Percentiles rank a stretch among this genome's conserved stretches.
Evolutionary conservation across 2,113 vertebrate genomes (phyloP).

Genomic region (Urocynchramus pylzowi): DNA sequence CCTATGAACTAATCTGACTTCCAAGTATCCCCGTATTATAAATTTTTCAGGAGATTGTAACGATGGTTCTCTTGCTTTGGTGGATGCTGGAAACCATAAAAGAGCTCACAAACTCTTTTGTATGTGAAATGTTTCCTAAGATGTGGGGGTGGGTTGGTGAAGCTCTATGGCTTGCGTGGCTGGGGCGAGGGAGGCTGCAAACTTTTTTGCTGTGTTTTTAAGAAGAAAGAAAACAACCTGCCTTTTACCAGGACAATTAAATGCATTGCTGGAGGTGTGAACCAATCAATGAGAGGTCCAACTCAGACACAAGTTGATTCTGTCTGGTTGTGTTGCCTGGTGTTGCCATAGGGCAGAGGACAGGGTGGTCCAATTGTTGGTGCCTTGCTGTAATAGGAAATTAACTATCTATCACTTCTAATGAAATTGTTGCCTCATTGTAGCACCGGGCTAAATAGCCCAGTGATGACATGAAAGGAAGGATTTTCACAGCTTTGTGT

Average conservation of each 20-base stretch:
- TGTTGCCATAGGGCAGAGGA: not conserved
- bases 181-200: not conserved
- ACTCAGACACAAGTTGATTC: not conserved
- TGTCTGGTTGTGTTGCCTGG: not conserved
- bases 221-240: not conserved
- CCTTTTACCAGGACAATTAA: not conserved
- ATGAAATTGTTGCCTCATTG: not conserved
- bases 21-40: not conserved
- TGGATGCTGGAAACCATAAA: not conserved
- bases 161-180: not conserved
- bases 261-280: not conserved
- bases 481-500: not conserved
- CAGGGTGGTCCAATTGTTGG: fast-evolving
- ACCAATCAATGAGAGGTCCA: fast-evolving
- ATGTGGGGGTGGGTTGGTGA: not conserved
- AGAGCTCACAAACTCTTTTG: not conserved
- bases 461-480: not conserved
- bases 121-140: not conserved
- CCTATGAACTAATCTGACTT: not conserved
- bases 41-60: not conserved
- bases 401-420: not conserved
- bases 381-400: not conserved
- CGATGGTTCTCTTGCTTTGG: not conserved
- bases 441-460: not conserved
- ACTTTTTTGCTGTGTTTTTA: not conserved